Evolutionary conservation across 2,888 invertebrate species (phyloP).

Genomic region (Nectonema munidae): DNA sequence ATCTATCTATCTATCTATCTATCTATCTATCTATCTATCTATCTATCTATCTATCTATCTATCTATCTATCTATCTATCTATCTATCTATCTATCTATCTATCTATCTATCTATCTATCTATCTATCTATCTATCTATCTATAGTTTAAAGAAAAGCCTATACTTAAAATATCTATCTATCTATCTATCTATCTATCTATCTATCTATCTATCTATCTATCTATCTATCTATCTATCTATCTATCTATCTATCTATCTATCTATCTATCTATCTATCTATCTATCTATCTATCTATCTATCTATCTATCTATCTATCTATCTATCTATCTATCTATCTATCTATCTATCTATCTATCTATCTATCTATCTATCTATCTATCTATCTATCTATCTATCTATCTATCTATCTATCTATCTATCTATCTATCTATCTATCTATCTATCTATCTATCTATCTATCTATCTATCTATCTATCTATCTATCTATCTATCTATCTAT

Average conservation of each 20-base stretch:
- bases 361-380: neutral
- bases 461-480: too few relatives aligned
- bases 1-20: neutral
- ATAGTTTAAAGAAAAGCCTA: neutral
- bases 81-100: neutral
- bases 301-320: neutral
- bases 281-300: neutral
- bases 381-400: neutral
- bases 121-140: constrained; percentile 5
- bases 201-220: neutral
- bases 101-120: neutral
- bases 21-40: neutral
- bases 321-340: neutral
- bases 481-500: too few relatives aligned
- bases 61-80: neutral
- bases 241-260: neutral
- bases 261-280: neutral
- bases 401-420: neutral
- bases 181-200: neutral
- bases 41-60: neutral
- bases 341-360: neutral
- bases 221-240: neutral
- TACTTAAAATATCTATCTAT: neutral
- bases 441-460: too few relatives aligned
- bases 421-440: neutral